Evolutionary conservation across 1,140 invertebrate species (phyloP).

Genomic region (Sycophaga agraensis): DNA sequence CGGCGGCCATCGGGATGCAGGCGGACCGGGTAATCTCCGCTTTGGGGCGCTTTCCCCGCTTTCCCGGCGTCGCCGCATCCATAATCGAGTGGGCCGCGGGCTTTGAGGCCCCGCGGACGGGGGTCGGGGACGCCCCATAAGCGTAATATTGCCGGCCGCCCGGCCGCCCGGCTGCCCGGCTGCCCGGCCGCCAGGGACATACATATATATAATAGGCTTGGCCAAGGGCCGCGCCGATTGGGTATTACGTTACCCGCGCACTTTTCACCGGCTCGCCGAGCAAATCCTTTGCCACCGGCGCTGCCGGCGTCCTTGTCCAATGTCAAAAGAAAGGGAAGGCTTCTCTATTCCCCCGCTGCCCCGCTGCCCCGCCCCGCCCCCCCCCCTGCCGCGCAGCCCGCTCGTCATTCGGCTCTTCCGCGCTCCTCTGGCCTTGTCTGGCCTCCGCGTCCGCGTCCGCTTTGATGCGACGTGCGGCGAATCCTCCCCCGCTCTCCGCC

Average conservation of each 20-base stretch:
- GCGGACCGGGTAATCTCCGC: conserved; percentile 7
- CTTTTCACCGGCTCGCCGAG: background rate
- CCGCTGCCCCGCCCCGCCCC: background rate
- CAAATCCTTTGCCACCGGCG: background rate
- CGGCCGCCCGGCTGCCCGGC: no score
- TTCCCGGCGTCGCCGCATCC: conserved; percentile 10
- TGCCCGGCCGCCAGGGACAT: background rate
- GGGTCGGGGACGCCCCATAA: no score
- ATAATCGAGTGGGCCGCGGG: conserved; percentile 18
- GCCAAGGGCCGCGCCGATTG: conserved; percentile 3
- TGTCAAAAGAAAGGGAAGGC: conserved; percentile 14
- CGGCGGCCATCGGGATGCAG: no score
- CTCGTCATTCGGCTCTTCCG: conserved; percentile 7
- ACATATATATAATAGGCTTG: background rate
- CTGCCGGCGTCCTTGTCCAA: background rate
- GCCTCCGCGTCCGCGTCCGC: conserved; percentile 36
- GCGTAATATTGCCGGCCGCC: no score
- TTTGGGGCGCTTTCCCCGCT: no score
- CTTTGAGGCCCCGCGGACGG: conserved; percentile 8
- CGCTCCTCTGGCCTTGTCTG: conserved; percentile 31
- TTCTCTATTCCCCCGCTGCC: background rate
- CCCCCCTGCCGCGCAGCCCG: conserved; percentile 3
- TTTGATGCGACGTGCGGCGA: background rate
- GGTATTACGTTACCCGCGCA: conserved; percentile 4
- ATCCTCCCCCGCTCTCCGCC: background rate